Conservation (phyloP, 1,140 invertebrate genomes). For the Schlechtendalia chinensis region DNA sequence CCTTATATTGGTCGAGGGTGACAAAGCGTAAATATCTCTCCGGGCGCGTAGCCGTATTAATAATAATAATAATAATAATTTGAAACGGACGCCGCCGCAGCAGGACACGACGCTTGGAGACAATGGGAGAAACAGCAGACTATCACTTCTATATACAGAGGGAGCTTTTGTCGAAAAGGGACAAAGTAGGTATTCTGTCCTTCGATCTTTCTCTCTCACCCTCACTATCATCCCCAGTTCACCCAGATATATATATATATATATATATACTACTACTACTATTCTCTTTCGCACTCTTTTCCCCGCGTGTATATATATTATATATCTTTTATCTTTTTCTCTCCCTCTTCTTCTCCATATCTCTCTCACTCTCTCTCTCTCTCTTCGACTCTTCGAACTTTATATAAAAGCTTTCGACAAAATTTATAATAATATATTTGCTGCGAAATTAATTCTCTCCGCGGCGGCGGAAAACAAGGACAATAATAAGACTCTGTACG, state of each 20-base stretch:
- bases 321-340: no score
- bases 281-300: slow-evolving; percentile 50
- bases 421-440: slow-evolving; percentile 49
- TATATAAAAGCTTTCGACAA: slow-evolving; percentile 49
- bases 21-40: slow-evolving; percentile 48
- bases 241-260: no score
- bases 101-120: slow-evolving; percentile 38
- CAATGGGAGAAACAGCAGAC: slow-evolving; percentile 36
- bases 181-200: slow-evolving; percentile 42
- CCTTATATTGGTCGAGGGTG: slow-evolving; percentile 46
- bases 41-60: slow-evolving; percentile 29
- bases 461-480: slow-evolving; percentile 44
- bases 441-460: slow-evolving; percentile 48
- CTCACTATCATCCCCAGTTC: slow-evolving; percentile 53
- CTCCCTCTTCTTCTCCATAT: background rate
- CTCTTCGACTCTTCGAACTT: slow-evolving; percentile 30
- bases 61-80: slow-evolving; percentile 41
- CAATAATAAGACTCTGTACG: slow-evolving; percentile 43
- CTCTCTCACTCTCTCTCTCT: slow-evolving; percentile 50
- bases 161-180: slow-evolving; percentile 46
- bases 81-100: slow-evolving; percentile 43
- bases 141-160: slow-evolving; percentile 19
- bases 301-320: no score
- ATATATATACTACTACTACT: no score
- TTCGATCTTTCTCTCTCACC: slow-evolving; percentile 1